Conservation (phyloP, 2,888 invertebrate species). For the Chesias legatella region DNA sequence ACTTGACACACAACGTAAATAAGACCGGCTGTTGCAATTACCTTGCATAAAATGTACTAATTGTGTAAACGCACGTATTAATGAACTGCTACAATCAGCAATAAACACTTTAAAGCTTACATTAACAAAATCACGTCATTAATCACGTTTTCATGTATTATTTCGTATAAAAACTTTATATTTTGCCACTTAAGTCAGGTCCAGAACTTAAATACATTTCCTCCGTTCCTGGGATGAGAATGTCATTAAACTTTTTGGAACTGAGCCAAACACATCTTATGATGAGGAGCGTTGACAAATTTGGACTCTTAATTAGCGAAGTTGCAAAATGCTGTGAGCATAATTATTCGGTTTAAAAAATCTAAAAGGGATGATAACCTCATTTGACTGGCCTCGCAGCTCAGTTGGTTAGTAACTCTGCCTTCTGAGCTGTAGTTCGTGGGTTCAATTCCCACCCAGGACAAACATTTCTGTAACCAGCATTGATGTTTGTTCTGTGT, state of each 20-base stretch:
- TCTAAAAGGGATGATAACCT: too few species aligned
- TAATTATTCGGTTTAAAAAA: slow-evolving; percentile 11
- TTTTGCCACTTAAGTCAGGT: slow-evolving; percentile 13
- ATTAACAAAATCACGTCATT: slow-evolving; percentile 21
- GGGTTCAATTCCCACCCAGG: too few species aligned
- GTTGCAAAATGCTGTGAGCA: slow-evolving; percentile 32
- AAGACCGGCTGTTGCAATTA: not conserved
- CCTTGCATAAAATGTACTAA: not conserved
- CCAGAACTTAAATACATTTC: slow-evolving; percentile 24
- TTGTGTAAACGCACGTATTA: slow-evolving; percentile 4
- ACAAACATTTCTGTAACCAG: too few species aligned
- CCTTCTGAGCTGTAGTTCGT: too few species aligned
- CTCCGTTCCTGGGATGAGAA: slow-evolving; percentile 21
- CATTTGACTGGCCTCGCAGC: too few species aligned
- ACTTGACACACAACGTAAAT: too few species aligned
- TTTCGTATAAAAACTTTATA: slow-evolving; percentile 16
- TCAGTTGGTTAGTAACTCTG: too few species aligned
- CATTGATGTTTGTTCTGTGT: too few species aligned
- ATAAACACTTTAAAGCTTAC: slow-evolving; percentile 17
- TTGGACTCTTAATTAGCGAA: slow-evolving; percentile 41
- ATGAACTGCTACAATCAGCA: slow-evolving; percentile 9
- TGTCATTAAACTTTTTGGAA: slow-evolving; percentile 51
- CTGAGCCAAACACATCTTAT: slow-evolving; percentile 46
- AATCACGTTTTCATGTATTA: slow-evolving; percentile 16
- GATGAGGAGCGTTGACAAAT: slow-evolving; percentile 42